A percentile compares a stretch with the other conserved stretches of the same genome.
Conservation (phyloP, 2,797 vertebrate species). For the Arrhamphus sclerolepis region DNA sequence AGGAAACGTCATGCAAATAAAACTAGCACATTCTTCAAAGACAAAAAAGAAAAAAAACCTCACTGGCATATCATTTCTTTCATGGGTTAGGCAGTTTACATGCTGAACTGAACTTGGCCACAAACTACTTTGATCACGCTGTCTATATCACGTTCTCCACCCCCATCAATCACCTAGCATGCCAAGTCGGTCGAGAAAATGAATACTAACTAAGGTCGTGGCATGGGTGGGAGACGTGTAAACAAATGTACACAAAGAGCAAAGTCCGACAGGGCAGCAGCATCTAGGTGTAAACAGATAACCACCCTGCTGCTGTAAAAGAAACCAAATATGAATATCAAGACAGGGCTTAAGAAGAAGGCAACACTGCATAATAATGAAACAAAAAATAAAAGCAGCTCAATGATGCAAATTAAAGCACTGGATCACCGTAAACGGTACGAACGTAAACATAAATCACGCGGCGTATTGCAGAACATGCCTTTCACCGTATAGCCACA, state of each 20-base stretch:
- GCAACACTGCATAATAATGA: background rate
- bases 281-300: conserved; percentile 9
- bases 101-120: background rate
- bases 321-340: background rate
- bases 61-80: background rate
- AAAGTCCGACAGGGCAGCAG: conserved; percentile 46
- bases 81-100: background rate
- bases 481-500: conserved; percentile 2
- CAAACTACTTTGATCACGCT: background rate
- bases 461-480: background rate
- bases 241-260: conserved; percentile 51
- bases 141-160: conserved; percentile 1
- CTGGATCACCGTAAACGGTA: background rate
- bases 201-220: conserved; percentile 13
- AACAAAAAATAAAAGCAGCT: background rate
- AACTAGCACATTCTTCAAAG: background rate
- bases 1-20: conserved; percentile 16
- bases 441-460: background rate
- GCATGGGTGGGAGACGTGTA: conserved; percentile 29
- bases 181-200: conserved; percentile 41
- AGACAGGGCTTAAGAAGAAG: background rate
- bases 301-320: background rate
- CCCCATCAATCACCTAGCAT: conserved; percentile 19
- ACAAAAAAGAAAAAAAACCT: background rate
- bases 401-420: background rate